Conservation (phyloP, 1,140 invertebrate genomes). For the Lamellibrachia luymesi region DNA sequence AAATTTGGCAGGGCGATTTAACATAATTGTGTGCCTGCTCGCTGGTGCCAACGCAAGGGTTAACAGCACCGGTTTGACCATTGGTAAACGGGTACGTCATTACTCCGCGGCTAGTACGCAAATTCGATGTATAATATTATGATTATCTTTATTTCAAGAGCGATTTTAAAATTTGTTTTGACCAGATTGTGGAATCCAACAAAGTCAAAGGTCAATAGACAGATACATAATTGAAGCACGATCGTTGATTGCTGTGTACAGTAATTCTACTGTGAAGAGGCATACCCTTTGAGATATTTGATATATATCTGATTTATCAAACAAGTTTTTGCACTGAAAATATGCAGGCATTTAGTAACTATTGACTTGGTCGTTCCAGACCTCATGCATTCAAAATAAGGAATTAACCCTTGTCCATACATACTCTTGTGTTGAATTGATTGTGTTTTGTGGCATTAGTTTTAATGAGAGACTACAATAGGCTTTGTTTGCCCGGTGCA, state of each 20-base stretch:
- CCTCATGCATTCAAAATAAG: neutral
- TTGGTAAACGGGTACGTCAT: neutral
- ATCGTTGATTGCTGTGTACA: neutral
- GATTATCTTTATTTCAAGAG: neutral
- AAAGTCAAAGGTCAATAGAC: neutral
- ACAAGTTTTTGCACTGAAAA: neutral
- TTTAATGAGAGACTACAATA: neutral
- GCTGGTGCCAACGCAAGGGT: neutral
- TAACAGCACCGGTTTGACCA: neutral
- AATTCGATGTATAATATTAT: neutral
- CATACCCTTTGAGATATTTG: neutral
- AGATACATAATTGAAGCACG: neutral
- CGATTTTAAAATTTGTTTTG: neutral
- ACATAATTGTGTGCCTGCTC: neutral
- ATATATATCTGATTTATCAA: neutral
- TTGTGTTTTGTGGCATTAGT: neutral
- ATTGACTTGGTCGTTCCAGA: neutral
- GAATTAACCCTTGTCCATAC: neutral
- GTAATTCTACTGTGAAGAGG: neutral
- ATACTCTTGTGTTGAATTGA: neutral
- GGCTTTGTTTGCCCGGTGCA: neutral
- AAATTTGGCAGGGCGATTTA: neutral
- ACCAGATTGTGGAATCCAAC: neutral
- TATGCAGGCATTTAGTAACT: neutral
- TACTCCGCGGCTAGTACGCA: neutral